phyloP scores from a whole-genome alignment of 2,113 vertebrate genomes.

The Uria aalge region DNA sequence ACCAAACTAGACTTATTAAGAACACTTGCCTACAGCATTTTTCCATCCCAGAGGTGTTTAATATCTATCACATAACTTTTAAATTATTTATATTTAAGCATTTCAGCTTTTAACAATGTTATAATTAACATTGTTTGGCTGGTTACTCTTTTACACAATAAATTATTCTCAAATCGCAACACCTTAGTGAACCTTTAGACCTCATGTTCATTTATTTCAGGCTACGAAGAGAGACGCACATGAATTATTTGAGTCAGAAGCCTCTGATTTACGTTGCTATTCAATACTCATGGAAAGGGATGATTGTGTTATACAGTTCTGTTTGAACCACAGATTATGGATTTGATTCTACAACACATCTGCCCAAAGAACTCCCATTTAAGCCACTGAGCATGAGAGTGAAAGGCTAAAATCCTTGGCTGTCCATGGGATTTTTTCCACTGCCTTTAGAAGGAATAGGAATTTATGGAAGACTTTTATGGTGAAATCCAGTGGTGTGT shows the following conservation, averaged over 20 bases:
- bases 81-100: constrained; percentile 53
- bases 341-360: not conserved
- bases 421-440: not conserved
- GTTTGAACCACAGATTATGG: not conserved
- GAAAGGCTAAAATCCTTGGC: not conserved
- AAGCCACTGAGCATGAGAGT: not conserved
- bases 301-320: not conserved
- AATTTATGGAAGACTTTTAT: not conserved
- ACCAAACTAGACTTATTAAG: constrained; percentile 45
- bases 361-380: not conserved
- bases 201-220: not conserved
- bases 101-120: constrained; percentile 1
- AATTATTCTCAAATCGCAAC: constrained; percentile 9
- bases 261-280: not conserved
- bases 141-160: not conserved
- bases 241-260: not conserved
- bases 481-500: not conserved
- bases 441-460: not conserved
- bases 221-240: not conserved
- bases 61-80: constrained; percentile 39
- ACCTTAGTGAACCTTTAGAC: not conserved
- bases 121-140: constrained; percentile 51
- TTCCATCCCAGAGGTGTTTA: constrained; percentile 52
- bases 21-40: constrained; percentile 48
- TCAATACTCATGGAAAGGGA: not conserved